Percentiles rank a stretch among this genome's conserved stretches.
phyloP scores from a whole-genome alignment of 2,797 vertebrate genomes.

The Sebastes hopkinsi region DNA sequence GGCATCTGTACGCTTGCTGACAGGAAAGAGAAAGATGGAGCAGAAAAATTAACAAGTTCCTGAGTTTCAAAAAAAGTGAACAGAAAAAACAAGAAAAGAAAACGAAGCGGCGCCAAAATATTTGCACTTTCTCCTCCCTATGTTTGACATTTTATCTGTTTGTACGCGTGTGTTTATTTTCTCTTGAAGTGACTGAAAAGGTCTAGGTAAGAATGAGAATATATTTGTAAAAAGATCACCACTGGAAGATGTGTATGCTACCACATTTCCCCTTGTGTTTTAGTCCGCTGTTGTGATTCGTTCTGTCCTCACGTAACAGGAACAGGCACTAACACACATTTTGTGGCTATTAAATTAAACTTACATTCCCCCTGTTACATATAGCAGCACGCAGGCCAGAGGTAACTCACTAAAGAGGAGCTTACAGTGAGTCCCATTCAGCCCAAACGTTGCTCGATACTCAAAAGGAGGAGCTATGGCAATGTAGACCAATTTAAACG shows the following conservation, averaged over 20 bases:
- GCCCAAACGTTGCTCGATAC: neutral
- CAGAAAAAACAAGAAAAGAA: slow-evolving; percentile 56
- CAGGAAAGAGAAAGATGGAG: slow-evolving; percentile 65
- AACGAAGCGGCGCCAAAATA: slow-evolving; percentile 83
- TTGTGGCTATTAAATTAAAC: slow-evolving; percentile 18
- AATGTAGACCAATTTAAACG: slow-evolving; percentile 8
- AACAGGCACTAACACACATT: slow-evolving; percentile 20
- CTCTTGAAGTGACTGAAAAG: slow-evolving; percentile 63
- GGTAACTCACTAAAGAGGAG: neutral
- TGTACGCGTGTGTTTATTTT: slow-evolving; percentile 57
- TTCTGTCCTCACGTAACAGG: slow-evolving; percentile 11
- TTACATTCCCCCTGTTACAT: slow-evolving; percentile 7
- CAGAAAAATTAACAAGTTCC: slow-evolving; percentile 68
- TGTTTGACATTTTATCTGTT: slow-evolving; percentile 76
- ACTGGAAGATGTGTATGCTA: slow-evolving; percentile 57
- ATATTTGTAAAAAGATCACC: slow-evolving; percentile 64
- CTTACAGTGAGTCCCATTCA: neutral
- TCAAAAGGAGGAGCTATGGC: neutral
- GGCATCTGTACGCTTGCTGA: slow-evolving; percentile 72
- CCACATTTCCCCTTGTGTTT: slow-evolving; percentile 36
- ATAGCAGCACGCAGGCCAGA: slow-evolving; percentile 11
- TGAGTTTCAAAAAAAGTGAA: slow-evolving; percentile 38
- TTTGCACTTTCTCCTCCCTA: slow-evolving; percentile 87
- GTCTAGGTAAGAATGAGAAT: slow-evolving; percentile 57
- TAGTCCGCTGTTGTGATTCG: slow-evolving; percentile 33